Evolutionary conservation across 2,797 vertebrate species (phyloP).

Genomic region (Danio jaintianensis): DNA sequence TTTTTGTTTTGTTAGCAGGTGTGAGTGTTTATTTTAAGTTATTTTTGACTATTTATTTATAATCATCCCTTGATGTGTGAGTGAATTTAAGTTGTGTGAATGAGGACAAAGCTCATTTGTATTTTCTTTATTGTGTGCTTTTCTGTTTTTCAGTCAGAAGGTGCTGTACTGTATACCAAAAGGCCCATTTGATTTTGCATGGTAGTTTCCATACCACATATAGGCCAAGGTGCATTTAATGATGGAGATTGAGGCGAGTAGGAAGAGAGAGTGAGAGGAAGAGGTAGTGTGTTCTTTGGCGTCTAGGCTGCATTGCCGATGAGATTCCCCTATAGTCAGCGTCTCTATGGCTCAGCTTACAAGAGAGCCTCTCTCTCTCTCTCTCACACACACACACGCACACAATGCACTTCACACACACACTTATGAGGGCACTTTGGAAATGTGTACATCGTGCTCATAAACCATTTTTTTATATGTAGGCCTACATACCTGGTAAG

Average conservation of each 20-base stretch:
- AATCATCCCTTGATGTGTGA: background rate
- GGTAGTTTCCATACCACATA: constrained; percentile 40
- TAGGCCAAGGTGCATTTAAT: constrained; percentile 65
- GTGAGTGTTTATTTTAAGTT: background rate
- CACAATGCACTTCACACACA: constrained; percentile 51
- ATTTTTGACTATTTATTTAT: too few species aligned
- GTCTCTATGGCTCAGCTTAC: constrained; percentile 81
- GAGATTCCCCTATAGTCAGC: constrained; percentile 82
- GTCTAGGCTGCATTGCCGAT: constrained; percentile 75
- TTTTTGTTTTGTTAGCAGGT: background rate
- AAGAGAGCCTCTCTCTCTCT: constrained; percentile 48
- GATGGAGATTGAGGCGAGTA: constrained; percentile 56
- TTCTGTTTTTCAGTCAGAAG: background rate
- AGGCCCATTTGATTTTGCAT: constrained; percentile 36
- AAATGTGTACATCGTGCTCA: constrained; percentile 19
- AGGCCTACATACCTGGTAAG: background rate
- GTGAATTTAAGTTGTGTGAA: background rate
- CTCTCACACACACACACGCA: constrained; percentile 61
- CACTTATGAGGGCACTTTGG: constrained; percentile 27
- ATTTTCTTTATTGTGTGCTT: background rate
- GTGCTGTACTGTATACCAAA: constrained; percentile 1
- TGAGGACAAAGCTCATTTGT: background rate
- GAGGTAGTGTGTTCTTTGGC: constrained; percentile 76
- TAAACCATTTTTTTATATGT: background rate
- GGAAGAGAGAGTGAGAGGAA: constrained; percentile 56